Percentiles rank a stretch among this genome's conserved stretches.
phyloP scores from a whole-genome alignment of 1,140 invertebrate species.

The Drosophila santomea region DNA sequence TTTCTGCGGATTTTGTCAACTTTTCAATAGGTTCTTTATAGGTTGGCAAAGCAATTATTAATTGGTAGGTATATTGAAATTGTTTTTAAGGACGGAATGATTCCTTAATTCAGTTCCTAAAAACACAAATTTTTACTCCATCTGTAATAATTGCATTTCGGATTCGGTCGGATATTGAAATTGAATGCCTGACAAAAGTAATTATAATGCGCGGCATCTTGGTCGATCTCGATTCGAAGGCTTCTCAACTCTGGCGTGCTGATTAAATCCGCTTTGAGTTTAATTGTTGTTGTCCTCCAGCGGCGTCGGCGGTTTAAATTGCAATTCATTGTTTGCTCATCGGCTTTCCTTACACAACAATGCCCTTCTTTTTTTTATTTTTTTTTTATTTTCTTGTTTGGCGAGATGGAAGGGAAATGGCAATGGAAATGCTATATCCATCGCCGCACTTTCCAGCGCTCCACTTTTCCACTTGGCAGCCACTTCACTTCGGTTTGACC shows the following conservation, averaged over 20 bases:
- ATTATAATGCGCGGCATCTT: neutral
- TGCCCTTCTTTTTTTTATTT: neutral
- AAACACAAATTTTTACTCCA: neutral
- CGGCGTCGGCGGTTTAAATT: slow-evolving; percentile 19
- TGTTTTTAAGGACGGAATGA: neutral
- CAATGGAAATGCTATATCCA: slow-evolving; percentile 21
- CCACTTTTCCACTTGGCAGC: slow-evolving; percentile 17
- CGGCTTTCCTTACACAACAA: slow-evolving; percentile 26
- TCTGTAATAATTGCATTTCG: neutral
- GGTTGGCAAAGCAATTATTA: neutral
- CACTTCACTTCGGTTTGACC: slow-evolving; percentile 42
- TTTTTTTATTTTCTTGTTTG: neutral
- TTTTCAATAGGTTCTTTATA: neutral
- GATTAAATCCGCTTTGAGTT: slow-evolving; percentile 19
- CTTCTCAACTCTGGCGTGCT: neutral
- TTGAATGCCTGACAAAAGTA: too few species aligned
- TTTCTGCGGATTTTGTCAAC: neutral
- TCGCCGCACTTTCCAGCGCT: neutral
- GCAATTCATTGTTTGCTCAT: slow-evolving; percentile 23
- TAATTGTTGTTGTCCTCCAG: slow-evolving; percentile 19
- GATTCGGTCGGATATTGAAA: too few species aligned
- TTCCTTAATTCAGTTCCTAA: neutral
- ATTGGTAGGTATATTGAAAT: neutral
- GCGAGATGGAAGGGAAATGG: neutral
- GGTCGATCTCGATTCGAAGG: neutral